A percentile compares a stretch with the other conserved stretches of the same genome.
Evolutionary conservation across 2,888 invertebrate species (phyloP).

Genomic region (Adelognathus sp.): DNA sequence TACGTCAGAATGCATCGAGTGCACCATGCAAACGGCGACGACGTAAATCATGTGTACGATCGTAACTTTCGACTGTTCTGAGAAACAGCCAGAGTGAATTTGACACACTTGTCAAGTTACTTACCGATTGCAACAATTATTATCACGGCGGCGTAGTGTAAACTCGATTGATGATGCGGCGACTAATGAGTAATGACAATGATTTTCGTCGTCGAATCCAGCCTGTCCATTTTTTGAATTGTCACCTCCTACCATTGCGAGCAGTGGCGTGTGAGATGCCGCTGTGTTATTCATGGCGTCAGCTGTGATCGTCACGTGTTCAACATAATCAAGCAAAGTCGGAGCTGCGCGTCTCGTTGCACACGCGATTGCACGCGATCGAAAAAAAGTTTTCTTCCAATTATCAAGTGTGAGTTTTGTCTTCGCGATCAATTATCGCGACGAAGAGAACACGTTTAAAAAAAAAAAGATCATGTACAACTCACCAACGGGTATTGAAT

Average conservation of each 20-base stretch:
- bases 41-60: neutral
- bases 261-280: neutral
- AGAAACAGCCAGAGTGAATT: no score
- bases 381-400: neutral
- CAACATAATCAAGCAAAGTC: neutral
- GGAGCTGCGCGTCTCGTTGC: neutral
- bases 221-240: constrained; percentile 35
- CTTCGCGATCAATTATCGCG: neutral
- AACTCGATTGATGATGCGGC: constrained; percentile 18
- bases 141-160: neutral
- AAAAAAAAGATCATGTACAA: neutral
- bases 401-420: neutral
- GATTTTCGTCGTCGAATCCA: constrained; percentile 23
- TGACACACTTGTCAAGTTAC: neutral
- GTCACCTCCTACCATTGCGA: constrained; percentile 16
- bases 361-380: neutral
- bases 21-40: neutral
- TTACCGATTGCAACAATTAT: constrained; percentile 18
- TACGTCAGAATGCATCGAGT: neutral
- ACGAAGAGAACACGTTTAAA: neutral
- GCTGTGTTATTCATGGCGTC: no score
- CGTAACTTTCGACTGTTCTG: neutral
- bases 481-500: neutral
- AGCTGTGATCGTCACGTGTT: constrained; percentile 3
- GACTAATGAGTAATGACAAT: constrained; percentile 37